A percentile compares a stretch with the other conserved stretches of the same genome.
phyloP scores from a whole-genome alignment of 2,113 vertebrate species.

The Eulemur rufifrons region DNA sequence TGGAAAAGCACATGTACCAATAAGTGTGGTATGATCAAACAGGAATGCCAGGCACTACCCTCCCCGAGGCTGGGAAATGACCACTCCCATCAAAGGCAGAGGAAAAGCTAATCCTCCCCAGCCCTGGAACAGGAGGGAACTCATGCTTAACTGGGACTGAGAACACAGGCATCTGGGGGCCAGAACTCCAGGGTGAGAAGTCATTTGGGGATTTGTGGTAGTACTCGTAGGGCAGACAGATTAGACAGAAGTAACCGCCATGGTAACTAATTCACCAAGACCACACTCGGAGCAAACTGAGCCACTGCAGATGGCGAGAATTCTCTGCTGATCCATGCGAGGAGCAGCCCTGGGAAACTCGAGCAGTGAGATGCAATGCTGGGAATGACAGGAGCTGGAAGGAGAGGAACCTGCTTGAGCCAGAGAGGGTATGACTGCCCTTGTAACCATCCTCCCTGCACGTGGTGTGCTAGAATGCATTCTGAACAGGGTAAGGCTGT shows the following conservation, averaged over 20 bases:
- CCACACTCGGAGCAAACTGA: neutral
- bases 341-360: neutral
- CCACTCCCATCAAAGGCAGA: neutral
- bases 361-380: neutral
- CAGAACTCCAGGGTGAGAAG: neutral
- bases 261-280: neutral
- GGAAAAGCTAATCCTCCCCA: neutral
- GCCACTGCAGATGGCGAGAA: neutral
- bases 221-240: neutral
- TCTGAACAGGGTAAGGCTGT: neutral
- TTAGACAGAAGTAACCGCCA: neutral
- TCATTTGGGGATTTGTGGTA: neutral
- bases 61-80: neutral
- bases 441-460: accelerated
- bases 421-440: neutral
- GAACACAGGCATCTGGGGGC: neutral
- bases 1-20: neutral
- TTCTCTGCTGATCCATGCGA: neutral
- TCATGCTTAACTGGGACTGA: neutral
- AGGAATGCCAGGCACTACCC: accelerated
- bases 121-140: neutral
- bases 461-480: neutral
- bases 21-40: neutral
- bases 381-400: neutral
- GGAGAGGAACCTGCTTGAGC: neutral